Base-by-base conservation (phyloP, 2,888 invertebrate genomes). In the Mactromeris polynyma region DNA sequence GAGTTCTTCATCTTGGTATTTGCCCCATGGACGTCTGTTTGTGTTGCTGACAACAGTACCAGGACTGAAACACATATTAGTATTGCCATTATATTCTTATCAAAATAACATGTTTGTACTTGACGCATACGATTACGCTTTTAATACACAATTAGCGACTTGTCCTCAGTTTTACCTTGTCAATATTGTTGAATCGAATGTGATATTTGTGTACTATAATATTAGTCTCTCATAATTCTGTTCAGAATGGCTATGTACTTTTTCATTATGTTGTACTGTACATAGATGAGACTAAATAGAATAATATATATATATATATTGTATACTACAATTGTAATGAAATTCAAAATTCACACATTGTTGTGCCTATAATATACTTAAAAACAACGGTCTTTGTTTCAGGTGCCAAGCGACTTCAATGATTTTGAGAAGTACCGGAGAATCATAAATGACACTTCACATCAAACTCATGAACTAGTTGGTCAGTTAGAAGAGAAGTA, bases 21-120 rank as follows among this genome's bases (percentile, higher is more conserved):
- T 78, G 2, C 90, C 89, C n/a, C 86, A 79, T 7, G 87, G 81
- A 38, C 93, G 80, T 33, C 94, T 90, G 14, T 89, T 85, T 80
- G 93, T 93, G 46, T 89, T 88, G 42, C 92, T 93, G 17, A 93
- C 93, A n/a, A 93, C 83, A 26, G 93, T 92, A 3, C 93, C 93
- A 2, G 94, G 94, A 73, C 94, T 94, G 88, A 54, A 90, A 88
- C 4, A 40, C 11, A 21, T 33, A 21, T 36, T 38, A 31, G 51
- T 78, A 58, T 83, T 58, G n/a, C n/a, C n/a, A n/a, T n/a, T n/a
- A 58, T 21, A 58, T 58, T 58, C n/a, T 17, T 17, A 58, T 21
- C 7, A 58, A 21, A 58, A 58, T 26, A 51, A 58, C 42, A 42
- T 42, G 14, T 42, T 14, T 9, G 14, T 14, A 42, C 42, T 26